Percentiles rank a stretch among this genome's conserved stretches.
Conservation (phyloP, 2,113 vertebrate species). For the Limnothrissa miodon region DNA sequence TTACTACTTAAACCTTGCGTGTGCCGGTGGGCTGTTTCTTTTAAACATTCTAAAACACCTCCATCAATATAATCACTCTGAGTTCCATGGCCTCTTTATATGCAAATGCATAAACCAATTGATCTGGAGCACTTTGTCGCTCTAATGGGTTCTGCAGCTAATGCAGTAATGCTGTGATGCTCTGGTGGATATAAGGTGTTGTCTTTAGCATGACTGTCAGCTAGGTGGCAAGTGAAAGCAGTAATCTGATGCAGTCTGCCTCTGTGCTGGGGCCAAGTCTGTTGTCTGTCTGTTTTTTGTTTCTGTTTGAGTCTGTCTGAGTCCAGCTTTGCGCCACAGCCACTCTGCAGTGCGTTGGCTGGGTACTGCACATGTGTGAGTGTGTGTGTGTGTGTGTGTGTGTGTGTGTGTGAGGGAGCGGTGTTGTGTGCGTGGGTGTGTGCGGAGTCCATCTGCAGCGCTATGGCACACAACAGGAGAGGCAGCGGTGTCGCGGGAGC, state of each 20-base stretch:
- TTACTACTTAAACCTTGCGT: background rate
- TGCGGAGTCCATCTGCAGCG: conserved; percentile 12
- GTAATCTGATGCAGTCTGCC: background rate
- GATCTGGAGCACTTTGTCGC: background rate
- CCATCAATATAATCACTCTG: too few relatives aligned
- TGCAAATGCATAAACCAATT: background rate
- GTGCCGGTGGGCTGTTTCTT: background rate
- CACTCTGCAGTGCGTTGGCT: background rate
- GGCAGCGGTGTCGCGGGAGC: background rate
- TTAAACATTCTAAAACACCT: background rate
- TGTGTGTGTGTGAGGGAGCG: too few relatives aligned
- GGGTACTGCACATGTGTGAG: conserved; percentile 17
- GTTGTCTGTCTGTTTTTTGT: too few relatives aligned
- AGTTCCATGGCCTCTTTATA: background rate
- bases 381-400: background rate
- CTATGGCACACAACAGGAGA: background rate
- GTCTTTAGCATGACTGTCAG: background rate
- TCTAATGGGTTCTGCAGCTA: background rate
- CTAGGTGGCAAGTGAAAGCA: background rate
- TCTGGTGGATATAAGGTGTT: background rate
- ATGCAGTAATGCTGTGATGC: background rate
- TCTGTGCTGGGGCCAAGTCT: too few relatives aligned
- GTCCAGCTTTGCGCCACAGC: background rate
- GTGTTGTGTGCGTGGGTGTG: conserved; percentile 24
- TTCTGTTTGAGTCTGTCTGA: too few relatives aligned